Base-by-base conservation (phyloP, 1,140 invertebrate species). In the Drosophila lini region DNA sequence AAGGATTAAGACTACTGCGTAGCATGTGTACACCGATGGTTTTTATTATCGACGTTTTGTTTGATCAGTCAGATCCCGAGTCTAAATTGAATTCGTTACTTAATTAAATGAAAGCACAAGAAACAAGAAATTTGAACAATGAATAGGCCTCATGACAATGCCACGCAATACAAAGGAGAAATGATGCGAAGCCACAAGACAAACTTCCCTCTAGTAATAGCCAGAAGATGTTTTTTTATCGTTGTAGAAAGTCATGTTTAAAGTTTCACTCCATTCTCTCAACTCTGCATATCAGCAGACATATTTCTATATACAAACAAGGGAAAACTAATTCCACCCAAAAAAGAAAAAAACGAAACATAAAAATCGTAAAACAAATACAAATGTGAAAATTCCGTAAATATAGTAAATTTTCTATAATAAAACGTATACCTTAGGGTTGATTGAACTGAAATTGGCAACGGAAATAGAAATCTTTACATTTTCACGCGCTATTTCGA, bases 1-100 rank as follows among this genome's bases (percentile, higher is more conserved):
- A 89, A 89, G 65, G 78, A 84, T 67, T 80, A 89, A 90, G 84
- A 89, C 85, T 89, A 64, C 84, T 76, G 57, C 59, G 48, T 81
- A 78, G 78, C 59, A 47, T 67, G 63, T 78, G 80, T 44, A 79
- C 52, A 75, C 64, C 71, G 48, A 56, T 69, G 48, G 48, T 74
- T 77, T 52, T 78, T 48, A 47, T 70, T 65, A 69, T 31, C 48
- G 41, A 34, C 59, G 59, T 45, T 41, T 57, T 32, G 60, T 42
- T 58, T 45, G 47, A 71, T 58, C 22, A 31, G 48, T 44, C 36
- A 59, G 68, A 40, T 44, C 16, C 44, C 64, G 48, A 34, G 41
- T 56, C 48, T 15, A 50, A 74, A 78, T 78, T 59, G 28, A 74
- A 64, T 28, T 79, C 71, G 75, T 80, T 83, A 83, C 80, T 71